phyloP scores from a whole-genome alignment of 2,888 invertebrate genomes.

The Trichogramma evanescens region DNA sequence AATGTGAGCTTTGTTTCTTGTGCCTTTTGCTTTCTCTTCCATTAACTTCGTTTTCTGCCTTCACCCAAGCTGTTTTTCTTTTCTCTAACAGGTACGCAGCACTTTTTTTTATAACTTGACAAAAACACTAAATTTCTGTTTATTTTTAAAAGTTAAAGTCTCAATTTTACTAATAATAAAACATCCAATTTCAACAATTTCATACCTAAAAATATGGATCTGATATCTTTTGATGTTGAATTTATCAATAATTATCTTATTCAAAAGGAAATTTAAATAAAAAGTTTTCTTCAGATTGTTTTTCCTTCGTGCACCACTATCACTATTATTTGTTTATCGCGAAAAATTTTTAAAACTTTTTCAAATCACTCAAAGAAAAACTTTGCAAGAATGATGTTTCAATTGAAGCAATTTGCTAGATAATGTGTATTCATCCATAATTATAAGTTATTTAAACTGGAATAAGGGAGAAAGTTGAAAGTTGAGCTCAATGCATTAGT shows the following conservation, averaged over 20 bases:
- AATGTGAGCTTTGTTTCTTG: constrained; percentile 11
- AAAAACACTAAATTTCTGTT: too few species aligned
- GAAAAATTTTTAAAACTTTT: too few species aligned
- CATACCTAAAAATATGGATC: too few species aligned
- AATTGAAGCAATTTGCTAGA: constrained; percentile 8
- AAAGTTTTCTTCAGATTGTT: too few species aligned
- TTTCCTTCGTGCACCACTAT: too few species aligned
- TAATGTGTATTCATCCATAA: neutral
- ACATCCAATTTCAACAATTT: too few species aligned
- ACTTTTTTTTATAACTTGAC: constrained; percentile 3
- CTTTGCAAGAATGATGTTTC: neutral
- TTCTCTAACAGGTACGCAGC: neutral
- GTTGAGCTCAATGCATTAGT: neutral
- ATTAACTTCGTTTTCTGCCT: constrained; percentile 22
- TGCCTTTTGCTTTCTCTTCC: constrained; percentile 22
- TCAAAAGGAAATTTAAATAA: too few species aligned
- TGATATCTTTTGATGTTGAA: too few species aligned
- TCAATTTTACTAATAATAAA: too few species aligned
- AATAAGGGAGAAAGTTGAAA: neutral
- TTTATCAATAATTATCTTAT: too few species aligned
- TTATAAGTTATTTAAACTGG: neutral
- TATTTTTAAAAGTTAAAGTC: too few species aligned
- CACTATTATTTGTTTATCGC: too few species aligned
- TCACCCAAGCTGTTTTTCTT: constrained; percentile 17
- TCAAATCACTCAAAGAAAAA: neutral